These are phyloP conservation scores for Nemoura dubitans DNA, from an alignment of 2,888 invertebrate species.

Conservation along the genomic window DNA sequence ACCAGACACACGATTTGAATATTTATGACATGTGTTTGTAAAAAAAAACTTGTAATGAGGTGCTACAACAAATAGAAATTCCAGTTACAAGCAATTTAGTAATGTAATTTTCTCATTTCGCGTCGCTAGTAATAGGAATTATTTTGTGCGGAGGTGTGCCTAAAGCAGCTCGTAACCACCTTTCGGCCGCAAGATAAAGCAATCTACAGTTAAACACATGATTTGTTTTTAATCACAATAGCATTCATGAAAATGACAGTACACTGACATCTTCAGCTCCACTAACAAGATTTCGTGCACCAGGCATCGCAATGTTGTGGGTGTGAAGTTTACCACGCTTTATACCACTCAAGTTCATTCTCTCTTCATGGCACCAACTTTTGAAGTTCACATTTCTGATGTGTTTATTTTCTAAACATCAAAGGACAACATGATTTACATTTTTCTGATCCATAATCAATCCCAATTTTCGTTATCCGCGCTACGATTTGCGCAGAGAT, in stretches of 20 bases:
- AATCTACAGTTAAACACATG: slow-evolving; percentile 28
- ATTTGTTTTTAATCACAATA: slow-evolving; percentile 37
- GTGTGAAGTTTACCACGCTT: neutral
- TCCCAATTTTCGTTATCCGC: neutral
- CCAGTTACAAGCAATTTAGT: slow-evolving; percentile 39
- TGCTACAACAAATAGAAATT: slow-evolving; percentile 32
- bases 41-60: slow-evolving; percentile 24
- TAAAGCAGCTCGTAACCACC: neutral
- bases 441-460: slow-evolving; percentile 15
- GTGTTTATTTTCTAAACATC: neutral
- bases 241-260: neutral
- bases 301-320: neutral
- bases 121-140: neutral
- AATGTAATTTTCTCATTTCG: slow-evolving; percentile 36
- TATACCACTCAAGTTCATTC: neutral
- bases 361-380: neutral
- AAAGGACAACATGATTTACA: slow-evolving; percentile 15
- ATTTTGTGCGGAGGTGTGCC: slow-evolving; percentile 28
- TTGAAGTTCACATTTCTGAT: neutral
- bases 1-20: neutral
- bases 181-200: slow-evolving; percentile 13
- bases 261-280: neutral
- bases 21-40: neutral
- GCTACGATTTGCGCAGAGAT: neutral
- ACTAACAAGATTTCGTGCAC: neutral